Conservation (phyloP, 2,797 vertebrate genomes). For the Gobionotothen gibberifrons region DNA sequence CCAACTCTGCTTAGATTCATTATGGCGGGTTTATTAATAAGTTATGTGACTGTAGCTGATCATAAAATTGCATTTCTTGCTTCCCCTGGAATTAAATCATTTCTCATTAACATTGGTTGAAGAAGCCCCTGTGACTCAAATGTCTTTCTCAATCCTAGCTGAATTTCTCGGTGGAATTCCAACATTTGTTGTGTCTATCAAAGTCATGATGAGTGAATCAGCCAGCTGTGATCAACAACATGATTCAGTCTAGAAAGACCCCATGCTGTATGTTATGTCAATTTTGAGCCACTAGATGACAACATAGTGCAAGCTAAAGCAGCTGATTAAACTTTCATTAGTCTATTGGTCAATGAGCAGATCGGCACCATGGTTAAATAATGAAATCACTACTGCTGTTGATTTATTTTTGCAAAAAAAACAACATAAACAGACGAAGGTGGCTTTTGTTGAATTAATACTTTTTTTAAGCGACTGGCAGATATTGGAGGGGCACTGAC, state of each 20-base stretch:
- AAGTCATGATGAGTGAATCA: slow-evolving; percentile 13
- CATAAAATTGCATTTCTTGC: not conserved
- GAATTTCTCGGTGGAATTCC: not conserved
- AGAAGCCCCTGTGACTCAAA: not conserved
- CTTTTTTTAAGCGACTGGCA: slow-evolving; percentile 40
- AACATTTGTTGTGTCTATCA: slow-evolving; percentile 15
- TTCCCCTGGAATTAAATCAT: not conserved
- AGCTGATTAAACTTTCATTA: slow-evolving; percentile 60
- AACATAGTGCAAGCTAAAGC: slow-evolving; percentile 68
- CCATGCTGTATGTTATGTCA: slow-evolving; percentile 38
- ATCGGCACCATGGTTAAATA: slow-evolving; percentile 57
- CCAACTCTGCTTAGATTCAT: not conserved
- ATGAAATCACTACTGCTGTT: slow-evolving; percentile 67
- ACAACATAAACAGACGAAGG: slow-evolving; percentile 46
- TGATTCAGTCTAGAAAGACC: not conserved
- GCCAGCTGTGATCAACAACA: slow-evolving; percentile 29
- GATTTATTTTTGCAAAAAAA: slow-evolving; percentile 42
- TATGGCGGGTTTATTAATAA: not conserved
- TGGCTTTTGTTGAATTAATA: slow-evolving; percentile 38
- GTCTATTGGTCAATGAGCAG: slow-evolving; percentile 54
- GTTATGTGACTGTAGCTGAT: slow-evolving; percentile 26
- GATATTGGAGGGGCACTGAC: slow-evolving; percentile 1
- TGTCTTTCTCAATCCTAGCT: not conserved
- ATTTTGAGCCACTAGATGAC: slow-evolving; percentile 72
- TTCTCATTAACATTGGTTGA: not conserved